A percentile compares a stretch with the other conserved stretches of the same genome.
These are phyloP conservation scores for Sebastolobus alascanus DNA, from an alignment of 2,797 vertebrate genomes.

Conservation along the genomic window DNA sequence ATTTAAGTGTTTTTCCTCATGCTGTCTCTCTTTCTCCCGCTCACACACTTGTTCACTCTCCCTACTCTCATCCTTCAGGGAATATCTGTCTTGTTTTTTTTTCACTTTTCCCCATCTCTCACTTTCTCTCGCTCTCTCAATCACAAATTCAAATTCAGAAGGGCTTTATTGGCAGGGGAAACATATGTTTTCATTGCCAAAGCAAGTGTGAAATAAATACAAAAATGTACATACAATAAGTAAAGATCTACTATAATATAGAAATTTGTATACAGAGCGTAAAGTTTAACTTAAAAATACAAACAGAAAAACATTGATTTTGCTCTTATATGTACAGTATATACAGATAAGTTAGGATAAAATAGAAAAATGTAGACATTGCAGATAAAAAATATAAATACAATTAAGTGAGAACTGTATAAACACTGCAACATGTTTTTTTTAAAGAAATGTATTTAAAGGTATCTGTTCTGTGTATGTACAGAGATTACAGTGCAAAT, in stretches of 20 bases:
- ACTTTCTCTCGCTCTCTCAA: constrained; percentile 17
- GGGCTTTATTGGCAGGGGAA: too few relatives aligned
- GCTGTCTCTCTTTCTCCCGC: not conserved
- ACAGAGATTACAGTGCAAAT: not conserved
- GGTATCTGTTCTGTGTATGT: too few relatives aligned
- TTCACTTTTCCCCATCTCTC: constrained; percentile 29
- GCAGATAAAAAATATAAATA: not conserved
- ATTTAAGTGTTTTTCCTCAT: constrained; percentile 21
- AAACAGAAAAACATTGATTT: not conserved
- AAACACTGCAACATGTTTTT: too few relatives aligned
- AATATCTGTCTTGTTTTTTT: constrained; percentile 43
- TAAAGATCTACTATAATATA: too few relatives aligned
- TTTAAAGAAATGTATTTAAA: not conserved
- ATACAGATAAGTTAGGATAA: not conserved
- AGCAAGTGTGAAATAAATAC: too few relatives aligned
- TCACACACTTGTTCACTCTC: constrained; percentile 40
- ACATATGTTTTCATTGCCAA: too few relatives aligned
- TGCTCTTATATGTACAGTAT: not conserved
- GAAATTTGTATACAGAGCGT: too few relatives aligned
- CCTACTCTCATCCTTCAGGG: constrained; percentile 48
- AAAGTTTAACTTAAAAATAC: too few relatives aligned
- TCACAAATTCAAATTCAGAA: not conserved
- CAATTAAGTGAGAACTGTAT: too few relatives aligned
- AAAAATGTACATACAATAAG: too few relatives aligned
- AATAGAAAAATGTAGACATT: not conserved